Evolutionary conservation across 1,140 invertebrate species (phyloP), one percentile per base, ranked within the genome.

Genomic region (Habropoda laboriosa): DNA sequence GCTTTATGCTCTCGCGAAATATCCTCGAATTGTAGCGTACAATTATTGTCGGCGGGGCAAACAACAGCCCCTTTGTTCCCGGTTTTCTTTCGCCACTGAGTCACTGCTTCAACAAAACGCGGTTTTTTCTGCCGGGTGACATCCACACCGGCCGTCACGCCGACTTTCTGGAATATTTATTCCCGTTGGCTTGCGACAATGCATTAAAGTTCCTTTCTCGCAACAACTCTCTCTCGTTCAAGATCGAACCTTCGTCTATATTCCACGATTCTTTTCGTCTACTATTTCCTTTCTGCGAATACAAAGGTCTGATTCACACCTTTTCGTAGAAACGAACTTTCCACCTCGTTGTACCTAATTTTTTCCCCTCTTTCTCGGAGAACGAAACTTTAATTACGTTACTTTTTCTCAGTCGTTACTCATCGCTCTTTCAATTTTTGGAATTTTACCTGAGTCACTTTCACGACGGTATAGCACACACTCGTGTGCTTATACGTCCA

Each of bases 401-500:
- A n/a, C 57, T 77, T 42, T 60, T 47, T 18, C 51, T 27, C 38
- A 8, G 1, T 30, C 49, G 24, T 55, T 76, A 66, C 61, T 66
- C 73, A 40, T 42, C 61, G 49, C 27, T 42, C 27, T 42, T 64
- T 82, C 30, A 12, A 72, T 66, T 84, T 68, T 27, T 51, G 63
- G 77, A 72, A 80, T 83, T 72, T 80, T 18, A 42, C 61, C 81
- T 66, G 70, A 83, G 67, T 76, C 81, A 61, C 51, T 40, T 67
- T 70, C 35, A 8, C 64, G n/a, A n/a, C n/a, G n/a, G n/a, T n/a
- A n/a, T n/a, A n/a, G n/a, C n/a, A n/a, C n/a, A n/a, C n/a, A n/a
- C n/a, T n/a, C n/a, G n/a, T n/a, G n/a, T n/a, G n/a, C n/a, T n/a
- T n/a, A n/a, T n/a, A n/a, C n/a, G n/a, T n/a, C n/a, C n/a, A n/a